These are phyloP conservation scores for Heteropelma amictum DNA, from an alignment of 2,888 invertebrate genomes.

Conservation along the genomic window DNA sequence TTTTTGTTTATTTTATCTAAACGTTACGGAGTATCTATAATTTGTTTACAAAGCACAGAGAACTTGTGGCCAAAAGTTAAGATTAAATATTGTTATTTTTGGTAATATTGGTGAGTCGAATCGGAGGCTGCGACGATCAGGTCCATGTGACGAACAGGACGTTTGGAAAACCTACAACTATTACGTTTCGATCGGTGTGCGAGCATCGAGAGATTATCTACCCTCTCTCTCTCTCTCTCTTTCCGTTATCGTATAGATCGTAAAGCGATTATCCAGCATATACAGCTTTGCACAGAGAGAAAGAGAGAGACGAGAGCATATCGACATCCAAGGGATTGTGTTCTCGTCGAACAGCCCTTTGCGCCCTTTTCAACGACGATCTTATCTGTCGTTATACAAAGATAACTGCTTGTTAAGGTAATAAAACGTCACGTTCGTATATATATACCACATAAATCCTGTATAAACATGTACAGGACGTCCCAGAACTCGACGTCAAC, in stretches of 20 bases:
- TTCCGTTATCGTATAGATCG: conserved; percentile 45
- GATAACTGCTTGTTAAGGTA: conserved; percentile 56
- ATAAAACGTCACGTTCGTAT: conserved; percentile 52
- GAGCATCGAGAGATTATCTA: conserved; percentile 11
- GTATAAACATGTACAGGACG: background rate
- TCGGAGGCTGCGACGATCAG: too few species aligned
- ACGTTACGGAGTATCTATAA: too few species aligned
- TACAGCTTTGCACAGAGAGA: conserved; percentile 25
- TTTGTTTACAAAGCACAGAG: too few species aligned
- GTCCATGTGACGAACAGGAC: too few species aligned
- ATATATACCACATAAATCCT: background rate
- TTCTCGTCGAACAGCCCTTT: conserved; percentile 42
- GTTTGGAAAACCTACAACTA: background rate
- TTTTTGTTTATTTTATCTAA: too few species aligned
- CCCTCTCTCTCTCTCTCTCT: too few species aligned
- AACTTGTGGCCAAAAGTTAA: too few species aligned
- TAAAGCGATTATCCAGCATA: conserved; percentile 43
- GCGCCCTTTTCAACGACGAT: conserved; percentile 53
- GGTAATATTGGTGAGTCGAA: too few species aligned
- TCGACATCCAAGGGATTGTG: conserved; percentile 47
- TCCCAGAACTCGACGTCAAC: too few species aligned
- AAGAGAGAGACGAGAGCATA: too few species aligned
- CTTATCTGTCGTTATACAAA: conserved; percentile 54
- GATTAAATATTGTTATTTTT: too few species aligned
- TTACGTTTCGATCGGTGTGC: background rate